Base-by-base conservation (phyloP, 64 coral and sea anemone genomes). In the Dendronephthya gigantea region DNA sequence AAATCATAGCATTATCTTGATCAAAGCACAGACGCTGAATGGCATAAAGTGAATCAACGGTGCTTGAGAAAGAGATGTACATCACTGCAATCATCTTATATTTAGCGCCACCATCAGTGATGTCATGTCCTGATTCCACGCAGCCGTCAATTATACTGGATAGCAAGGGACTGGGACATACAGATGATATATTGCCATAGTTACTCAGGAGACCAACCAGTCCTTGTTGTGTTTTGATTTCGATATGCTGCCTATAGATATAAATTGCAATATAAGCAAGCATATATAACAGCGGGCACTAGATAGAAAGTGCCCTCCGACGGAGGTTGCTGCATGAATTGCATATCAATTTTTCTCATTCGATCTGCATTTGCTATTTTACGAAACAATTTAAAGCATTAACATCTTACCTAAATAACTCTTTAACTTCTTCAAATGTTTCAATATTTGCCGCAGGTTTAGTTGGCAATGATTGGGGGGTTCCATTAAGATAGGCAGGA, bases 1-100 rank as follows among this genome's bases (percentile, higher is more conserved):
- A 87, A 38, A 94, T 11, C 2, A 87, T 49, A 0, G 90, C 86
- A 1, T 83, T 83, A 39, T 89, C 89, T 8, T 91, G 75, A 65
- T 91, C 89, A 91, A 94, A 94, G 36, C 93, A 94, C 17, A 94
- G 84, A 87, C 65, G 68, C 55, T 94, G 90, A 37, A 94, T 89
- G 34, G 93, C 93, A 56, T 94, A 94, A 22, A 94, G 81, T 0
- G 93, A 43, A 41, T 94, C 93, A 0, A 94, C 84, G 12, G 87
- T 81, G 43, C 85, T 91, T 29, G 93, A 50, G 27, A 94, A 91
- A 19, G 56, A 16, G 29, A 89, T 86, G 7, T 86, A 87, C 76
- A 86, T 83, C 13, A 94, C 83, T 14, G 89, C 89, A 40, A 94
- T 76, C 84, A 94, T 25, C 2, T 50, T 87, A 39, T 94, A 81